phyloP scores from a whole-genome alignment of 1,140 invertebrate species.

The Pectinophora gossypiella region DNA sequence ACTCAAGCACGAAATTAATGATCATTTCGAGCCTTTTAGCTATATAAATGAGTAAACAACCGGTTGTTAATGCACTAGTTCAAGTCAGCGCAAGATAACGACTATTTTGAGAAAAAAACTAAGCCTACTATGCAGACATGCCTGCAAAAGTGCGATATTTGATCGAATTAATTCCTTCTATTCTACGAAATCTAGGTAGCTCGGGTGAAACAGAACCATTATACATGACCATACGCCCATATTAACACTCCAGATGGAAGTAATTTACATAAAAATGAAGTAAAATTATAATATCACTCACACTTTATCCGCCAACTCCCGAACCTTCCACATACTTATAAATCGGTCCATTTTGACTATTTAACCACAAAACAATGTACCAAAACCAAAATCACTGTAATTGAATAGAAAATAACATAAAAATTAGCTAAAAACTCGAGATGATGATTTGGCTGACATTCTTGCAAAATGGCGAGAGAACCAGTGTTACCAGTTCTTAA shows the following conservation, averaged over 20 bases:
- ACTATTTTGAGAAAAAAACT: neutral
- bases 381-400: conserved; percentile 54
- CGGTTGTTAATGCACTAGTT: neutral
- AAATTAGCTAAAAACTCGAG: conserved; percentile 64
- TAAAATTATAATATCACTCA: conserved; percentile 79
- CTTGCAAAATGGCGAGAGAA: conserved; percentile 71
- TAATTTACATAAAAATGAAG: conserved; percentile 55
- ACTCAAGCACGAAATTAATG: too few relatives aligned
- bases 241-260: conserved; percentile 37
- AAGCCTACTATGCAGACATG: too few relatives aligned
- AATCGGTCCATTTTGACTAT: conserved; percentile 78
- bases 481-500: conserved; percentile 40
- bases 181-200: neutral
- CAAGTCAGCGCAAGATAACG: neutral
- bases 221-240: conserved; percentile 14
- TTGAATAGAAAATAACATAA: conserved; percentile 50
- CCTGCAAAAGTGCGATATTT: neutral
- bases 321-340: conserved; percentile 95
- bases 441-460: conserved; percentile 77
- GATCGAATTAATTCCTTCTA: neutral
- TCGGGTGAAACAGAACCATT: neutral
- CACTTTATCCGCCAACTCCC: conserved; percentile 96
- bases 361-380: conserved; percentile 20
- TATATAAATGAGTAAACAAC: neutral
- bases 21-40: too few relatives aligned